Percentiles rank a stretch among this genome's conserved stretches.
phyloP scores from a whole-genome alignment of 2,113 vertebrate genomes.

The Piliocolobus tephrosceles region DNA sequence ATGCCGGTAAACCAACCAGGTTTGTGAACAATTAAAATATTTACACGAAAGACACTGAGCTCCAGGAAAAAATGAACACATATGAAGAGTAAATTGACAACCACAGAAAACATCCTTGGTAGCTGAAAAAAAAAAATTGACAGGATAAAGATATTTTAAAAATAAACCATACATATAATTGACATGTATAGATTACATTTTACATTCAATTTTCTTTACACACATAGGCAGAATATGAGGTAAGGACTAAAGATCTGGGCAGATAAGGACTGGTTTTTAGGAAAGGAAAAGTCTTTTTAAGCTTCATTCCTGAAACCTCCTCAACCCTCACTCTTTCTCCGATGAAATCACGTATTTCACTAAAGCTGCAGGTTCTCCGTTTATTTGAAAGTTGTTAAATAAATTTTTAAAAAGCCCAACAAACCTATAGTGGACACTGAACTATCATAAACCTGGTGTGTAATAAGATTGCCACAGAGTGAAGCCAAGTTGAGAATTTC shows the following conservation, averaged over 20 bases:
- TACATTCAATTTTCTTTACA: neutral
- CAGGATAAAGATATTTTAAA: neutral
- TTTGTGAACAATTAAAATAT: conserved; percentile 27
- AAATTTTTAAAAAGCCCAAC: neutral
- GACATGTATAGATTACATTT: neutral
- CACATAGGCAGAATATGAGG: neutral
- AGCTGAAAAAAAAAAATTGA: neutral
- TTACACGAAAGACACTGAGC: conserved; percentile 1
- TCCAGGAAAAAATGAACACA: neutral
- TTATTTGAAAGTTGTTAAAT: conserved; percentile 74
- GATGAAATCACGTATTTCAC: conserved; percentile 57
- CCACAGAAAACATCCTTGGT: neutral
- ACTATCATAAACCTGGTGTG: conserved; percentile 63
- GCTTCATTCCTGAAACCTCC: neutral
- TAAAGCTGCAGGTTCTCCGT: conserved; percentile 79
- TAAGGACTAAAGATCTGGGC: neutral
- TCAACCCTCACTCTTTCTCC: conserved; percentile 12
- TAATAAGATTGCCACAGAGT: conserved; percentile 65
- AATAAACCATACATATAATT: neutral
- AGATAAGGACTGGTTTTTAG: conserved; percentile 1
- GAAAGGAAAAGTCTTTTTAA: neutral
- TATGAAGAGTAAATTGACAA: neutral
- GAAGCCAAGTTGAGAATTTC: conserved; percentile 69
- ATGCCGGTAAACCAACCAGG: neutral
- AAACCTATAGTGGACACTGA: conserved; percentile 44